Conservation (phyloP, 2,797 vertebrate genomes). For the Bradypodion pumilum region DNA sequence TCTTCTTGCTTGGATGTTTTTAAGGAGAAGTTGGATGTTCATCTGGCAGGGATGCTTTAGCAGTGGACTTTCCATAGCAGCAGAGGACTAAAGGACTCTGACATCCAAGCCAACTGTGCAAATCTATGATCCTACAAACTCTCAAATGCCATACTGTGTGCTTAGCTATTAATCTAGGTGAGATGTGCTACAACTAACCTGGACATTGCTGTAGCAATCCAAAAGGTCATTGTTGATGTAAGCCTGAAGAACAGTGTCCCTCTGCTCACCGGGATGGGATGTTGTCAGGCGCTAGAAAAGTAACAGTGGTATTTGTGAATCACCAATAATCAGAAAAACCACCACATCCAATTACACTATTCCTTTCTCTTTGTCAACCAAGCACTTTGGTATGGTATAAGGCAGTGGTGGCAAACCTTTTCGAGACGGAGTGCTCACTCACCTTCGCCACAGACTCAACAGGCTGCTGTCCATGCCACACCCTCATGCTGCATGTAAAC, state of each 20-base stretch:
- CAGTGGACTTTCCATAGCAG: neutral
- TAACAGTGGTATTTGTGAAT: neutral
- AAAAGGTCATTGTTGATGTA: conserved; percentile 93
- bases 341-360: too few species aligned
- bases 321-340: neutral
- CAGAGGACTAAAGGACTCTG: neutral
- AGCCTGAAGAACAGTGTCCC: conserved; percentile 92
- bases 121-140: neutral
- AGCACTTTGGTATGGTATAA: neutral
- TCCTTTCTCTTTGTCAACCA: neutral
- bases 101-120: neutral
- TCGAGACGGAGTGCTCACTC: too few species aligned
- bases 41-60: neutral
- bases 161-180: too few species aligned
- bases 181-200: conserved; percentile 76
- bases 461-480: too few species aligned
- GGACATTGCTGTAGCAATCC: conserved; percentile 78
- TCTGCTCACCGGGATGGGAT: conserved; percentile 93
- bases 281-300: conserved; percentile 88
- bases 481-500: too few species aligned
- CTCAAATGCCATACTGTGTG: neutral
- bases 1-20: neutral
- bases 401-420: too few species aligned
- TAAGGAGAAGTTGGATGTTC: neutral
- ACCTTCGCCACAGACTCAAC: too few species aligned